Percentiles rank a stretch among this genome's conserved stretches.
phyloP scores from a whole-genome alignment of 2,888 invertebrate species.

The Lobophora halterata region DNA sequence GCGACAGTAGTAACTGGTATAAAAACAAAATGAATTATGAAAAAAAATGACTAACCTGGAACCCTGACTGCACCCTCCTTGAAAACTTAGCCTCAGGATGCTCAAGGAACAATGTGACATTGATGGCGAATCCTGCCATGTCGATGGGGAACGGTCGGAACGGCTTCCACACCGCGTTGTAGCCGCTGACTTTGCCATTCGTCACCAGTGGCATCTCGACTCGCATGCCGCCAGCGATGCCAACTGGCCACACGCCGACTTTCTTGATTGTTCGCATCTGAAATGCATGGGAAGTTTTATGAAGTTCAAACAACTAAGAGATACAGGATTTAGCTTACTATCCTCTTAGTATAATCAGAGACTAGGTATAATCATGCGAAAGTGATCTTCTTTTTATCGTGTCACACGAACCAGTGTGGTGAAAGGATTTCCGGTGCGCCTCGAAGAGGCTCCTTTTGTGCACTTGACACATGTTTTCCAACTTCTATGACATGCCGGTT shows the following conservation, averaged over 20 bases:
- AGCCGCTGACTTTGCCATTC: slow-evolving; percentile 77
- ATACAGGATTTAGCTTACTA: no score
- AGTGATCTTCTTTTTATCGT: no score
- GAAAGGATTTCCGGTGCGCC: no score
- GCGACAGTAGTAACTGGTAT: no score
- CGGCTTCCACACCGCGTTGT: slow-evolving; percentile 91
- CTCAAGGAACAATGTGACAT: slow-evolving; percentile 85
- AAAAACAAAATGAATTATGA: no score
- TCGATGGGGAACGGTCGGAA: slow-evolving; percentile 97
- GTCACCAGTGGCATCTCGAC: slow-evolving; percentile 93
- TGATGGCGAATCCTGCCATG: slow-evolving; percentile 98
- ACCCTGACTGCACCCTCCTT: slow-evolving; percentile 92
- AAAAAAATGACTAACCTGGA: slow-evolving; percentile 77
- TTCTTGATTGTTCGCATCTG: slow-evolving; percentile 90
- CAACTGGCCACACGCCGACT: slow-evolving; percentile 97
- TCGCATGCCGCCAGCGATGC: slow-evolving; percentile 95
- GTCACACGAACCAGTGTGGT: no score
- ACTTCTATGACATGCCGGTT: no score
- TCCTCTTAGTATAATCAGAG: no score
- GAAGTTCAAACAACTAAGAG: no score
- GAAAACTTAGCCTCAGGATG: slow-evolving; percentile 89
- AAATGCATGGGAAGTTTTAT: slow-evolving; percentile 33
- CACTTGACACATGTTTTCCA: no score
- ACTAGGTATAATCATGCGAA: no score
- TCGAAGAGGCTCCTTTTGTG: no score